These are phyloP conservation scores for Onychomys arenicola DNA, from an alignment of 2,797 vertebrate genomes.

Conservation along the genomic window DNA sequence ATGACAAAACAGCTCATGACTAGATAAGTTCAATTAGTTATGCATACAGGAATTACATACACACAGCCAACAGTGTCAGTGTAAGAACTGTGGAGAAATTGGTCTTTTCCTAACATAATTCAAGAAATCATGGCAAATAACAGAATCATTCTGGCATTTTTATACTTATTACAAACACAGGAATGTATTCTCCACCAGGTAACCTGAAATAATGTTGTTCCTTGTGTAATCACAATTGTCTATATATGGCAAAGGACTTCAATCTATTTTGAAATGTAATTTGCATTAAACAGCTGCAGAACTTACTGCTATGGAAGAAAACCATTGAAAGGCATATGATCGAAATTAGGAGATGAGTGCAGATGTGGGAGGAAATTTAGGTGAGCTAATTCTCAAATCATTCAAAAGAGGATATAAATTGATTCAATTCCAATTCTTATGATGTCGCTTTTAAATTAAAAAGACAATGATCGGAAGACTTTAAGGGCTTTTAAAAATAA, in stretches of 20 bases:
- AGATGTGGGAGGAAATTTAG: constrained; percentile 52
- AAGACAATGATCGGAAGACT: constrained; percentile 2
- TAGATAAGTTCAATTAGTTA: not conserved
- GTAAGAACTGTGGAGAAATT: not conserved
- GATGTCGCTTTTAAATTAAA: not conserved
- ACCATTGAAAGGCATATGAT: constrained; percentile 40
- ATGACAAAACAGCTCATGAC: not conserved
- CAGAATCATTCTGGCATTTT: not conserved
- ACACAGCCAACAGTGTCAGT: not conserved
- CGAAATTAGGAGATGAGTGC: constrained; percentile 5
- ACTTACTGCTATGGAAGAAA: not conserved
- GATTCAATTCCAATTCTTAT: constrained; percentile 37
- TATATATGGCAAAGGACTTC: not conserved
- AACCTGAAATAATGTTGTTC: not conserved
- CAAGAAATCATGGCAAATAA: not conserved
- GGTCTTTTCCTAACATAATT: not conserved
- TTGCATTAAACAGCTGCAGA: not conserved
- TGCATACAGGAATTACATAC: not conserved
- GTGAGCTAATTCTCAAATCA: constrained; percentile 38
- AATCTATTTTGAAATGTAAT: constrained; percentile 51
- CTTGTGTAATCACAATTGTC: not conserved
- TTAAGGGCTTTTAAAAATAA: constrained; percentile 15
- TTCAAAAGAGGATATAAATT: constrained; percentile 23
- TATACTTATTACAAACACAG: not conserved
- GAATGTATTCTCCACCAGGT: constrained; percentile 2